A percentile compares a stretch with the other conserved stretches of the same genome.
phyloP scores from a whole-genome alignment of 2,113 vertebrate species.

The Murina feae region DNA sequence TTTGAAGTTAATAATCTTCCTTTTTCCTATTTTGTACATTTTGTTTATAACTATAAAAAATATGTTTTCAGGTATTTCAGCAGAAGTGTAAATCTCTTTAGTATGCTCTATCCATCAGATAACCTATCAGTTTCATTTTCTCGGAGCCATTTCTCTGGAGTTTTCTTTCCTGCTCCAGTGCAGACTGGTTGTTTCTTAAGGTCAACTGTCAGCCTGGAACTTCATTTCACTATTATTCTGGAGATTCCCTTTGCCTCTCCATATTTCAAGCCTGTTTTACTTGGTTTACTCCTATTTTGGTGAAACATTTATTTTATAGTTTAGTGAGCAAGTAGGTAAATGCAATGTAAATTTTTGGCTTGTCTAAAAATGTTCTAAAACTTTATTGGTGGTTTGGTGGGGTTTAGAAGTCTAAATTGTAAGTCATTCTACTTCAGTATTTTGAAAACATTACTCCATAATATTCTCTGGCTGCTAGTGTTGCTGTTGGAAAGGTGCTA shows the following conservation, averaged over 20 bases:
- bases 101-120: neutral
- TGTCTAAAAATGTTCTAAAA: neutral
- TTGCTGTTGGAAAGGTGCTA: neutral
- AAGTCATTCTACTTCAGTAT: neutral
- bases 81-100: neutral
- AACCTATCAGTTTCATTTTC: neutral
- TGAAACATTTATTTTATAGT: neutral
- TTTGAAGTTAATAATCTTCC: too few relatives aligned
- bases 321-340: neutral
- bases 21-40: neutral
- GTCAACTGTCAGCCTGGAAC: neutral
- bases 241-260: neutral
- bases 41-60: neutral
- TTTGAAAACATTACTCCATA: neutral
- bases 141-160: neutral
- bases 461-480: neutral
- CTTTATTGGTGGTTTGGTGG: neutral
- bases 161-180: neutral
- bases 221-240: neutral
- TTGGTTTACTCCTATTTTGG: neutral
- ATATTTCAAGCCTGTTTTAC: neutral
- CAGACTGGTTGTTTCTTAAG: neutral
- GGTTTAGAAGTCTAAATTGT: neutral
- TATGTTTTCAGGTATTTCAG: neutral
- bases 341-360: neutral